Base-by-base conservation (phyloP, 2,113 vertebrate species). In the Megaceryle maxima region DNA sequence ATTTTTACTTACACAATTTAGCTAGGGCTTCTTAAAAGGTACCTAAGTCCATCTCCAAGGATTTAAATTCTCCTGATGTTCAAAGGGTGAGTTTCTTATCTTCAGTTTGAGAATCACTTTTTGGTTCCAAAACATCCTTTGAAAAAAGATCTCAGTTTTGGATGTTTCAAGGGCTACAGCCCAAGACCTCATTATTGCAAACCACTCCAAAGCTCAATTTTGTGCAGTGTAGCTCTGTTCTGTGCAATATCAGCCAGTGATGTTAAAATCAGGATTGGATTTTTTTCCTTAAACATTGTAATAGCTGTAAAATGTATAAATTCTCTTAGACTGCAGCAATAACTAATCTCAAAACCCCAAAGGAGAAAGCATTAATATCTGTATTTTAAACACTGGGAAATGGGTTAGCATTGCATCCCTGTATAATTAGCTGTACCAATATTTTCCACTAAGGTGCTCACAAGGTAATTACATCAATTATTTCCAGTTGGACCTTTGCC, bases 401-500 rank as follows among this genome's bases (percentile, higher is more conserved):
- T 72, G 62, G 76, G 66, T 69, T 94, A 84, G 70, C 29, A 55
- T 73, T 79, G 62, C 74, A 87, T 79, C 81, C 55, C 57, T 59
- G 62, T 50, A 57, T 94, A 87, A 96, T 96, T 92, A 92, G 74
- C 86, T 79, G 11, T 60, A 88, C 85, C 83, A 87, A 26, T 92
- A 82, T 95, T 96, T 96, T 92, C 83, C 91, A 79, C 68, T 66
- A 43, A 96, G 94, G 83, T 96, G 88, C 96, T 95, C 93, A 92
- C 69, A 68, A 66, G 76, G 88, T 96, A 95, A 95, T 96, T 94
- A 84, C 86, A 62, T 94, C 90, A 44, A 50, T 94, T 94, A 96
- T 82, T 95, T 92, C 90, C 89, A 69, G 3, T 79, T 79, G 90
- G 88, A 82, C 83, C 87, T 95, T 88, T 78, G 88, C 85, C 94